Evolutionary conservation across 1,140 invertebrate species (phyloP).

Genomic region (Colletes latitarsis): DNA sequence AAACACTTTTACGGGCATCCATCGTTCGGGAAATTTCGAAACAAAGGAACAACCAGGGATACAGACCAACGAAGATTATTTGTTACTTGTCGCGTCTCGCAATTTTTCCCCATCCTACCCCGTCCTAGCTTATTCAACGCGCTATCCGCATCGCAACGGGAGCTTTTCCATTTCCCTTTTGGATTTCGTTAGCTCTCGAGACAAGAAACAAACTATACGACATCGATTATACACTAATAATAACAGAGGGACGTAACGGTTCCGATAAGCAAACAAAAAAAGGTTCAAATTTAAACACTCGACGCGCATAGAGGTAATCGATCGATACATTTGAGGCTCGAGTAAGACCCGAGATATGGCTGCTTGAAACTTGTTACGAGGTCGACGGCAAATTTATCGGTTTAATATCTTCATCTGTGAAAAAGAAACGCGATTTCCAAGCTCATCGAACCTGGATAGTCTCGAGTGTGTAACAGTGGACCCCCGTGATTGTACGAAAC

Average conservation of each 20-base stretch:
- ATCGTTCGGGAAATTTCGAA: conserved; percentile 35
- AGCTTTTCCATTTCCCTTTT: neutral
- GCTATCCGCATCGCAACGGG: too few species aligned
- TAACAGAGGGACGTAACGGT: too few species aligned
- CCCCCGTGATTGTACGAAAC: conserved; percentile 27
- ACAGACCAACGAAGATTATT: conserved; percentile 30
- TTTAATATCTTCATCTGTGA: neutral
- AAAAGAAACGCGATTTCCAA: too few species aligned
- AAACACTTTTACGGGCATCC: conserved; percentile 40
- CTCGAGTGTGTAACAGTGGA: neutral
- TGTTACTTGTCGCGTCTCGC: conserved; percentile 36
- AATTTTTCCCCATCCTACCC: neutral
- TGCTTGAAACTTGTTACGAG: too few species aligned
- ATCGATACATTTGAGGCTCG: too few species aligned
- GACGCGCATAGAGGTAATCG: too few species aligned
- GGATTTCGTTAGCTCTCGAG: neutral
- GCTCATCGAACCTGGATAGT: neutral
- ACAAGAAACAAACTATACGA: neutral
- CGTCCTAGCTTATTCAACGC: neutral
- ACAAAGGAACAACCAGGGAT: conserved; percentile 20
- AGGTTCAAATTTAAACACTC: too few species aligned
- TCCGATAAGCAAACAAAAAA: too few species aligned
- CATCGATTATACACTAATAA: neutral
- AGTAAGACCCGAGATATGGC: too few species aligned
- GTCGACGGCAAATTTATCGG: too few species aligned